A percentile compares a stretch with the other conserved stretches of the same genome.
Evolutionary conservation across 2,113 vertebrate genomes (phyloP).

Genomic region (Tricholaema leucomelas): DNA sequence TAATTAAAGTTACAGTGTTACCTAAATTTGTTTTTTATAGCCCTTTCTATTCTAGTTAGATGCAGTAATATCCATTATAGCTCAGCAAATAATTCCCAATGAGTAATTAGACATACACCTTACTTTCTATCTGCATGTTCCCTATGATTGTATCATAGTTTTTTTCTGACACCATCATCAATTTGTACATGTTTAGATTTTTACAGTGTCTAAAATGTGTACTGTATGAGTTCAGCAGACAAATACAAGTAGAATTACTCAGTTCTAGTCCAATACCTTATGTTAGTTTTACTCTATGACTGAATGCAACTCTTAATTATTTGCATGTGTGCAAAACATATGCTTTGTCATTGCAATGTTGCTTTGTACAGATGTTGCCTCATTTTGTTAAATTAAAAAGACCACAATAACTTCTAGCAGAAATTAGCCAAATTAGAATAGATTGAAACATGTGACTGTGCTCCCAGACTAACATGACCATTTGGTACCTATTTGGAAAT

Average conservation of each 20-base stretch:
- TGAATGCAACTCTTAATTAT: constrained; percentile 19
- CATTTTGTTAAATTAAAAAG: constrained; percentile 26
- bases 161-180: neutral
- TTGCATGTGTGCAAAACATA: constrained; percentile 38
- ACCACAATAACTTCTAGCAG: constrained; percentile 7
- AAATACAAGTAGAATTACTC: neutral
- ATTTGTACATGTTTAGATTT: neutral
- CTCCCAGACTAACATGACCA: neutral
- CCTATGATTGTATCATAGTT: neutral
- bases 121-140: neutral
- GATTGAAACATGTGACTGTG: neutral
- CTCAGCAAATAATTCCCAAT: neutral
- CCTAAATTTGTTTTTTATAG: constrained; percentile 7
- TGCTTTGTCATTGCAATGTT: constrained; percentile 19
- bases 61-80: neutral
- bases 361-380: constrained; percentile 27
- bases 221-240: neutral
- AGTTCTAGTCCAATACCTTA: neutral
- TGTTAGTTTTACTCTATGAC: neutral
- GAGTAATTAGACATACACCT: neutral
- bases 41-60: neutral
- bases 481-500: neutral
- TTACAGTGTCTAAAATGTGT: neutral
- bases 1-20: neutral
- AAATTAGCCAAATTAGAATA: constrained; percentile 29